Percentiles rank a stretch among this genome's conserved stretches.
Evolutionary conservation across 2,888 invertebrate genomes (phyloP).

Genomic region (Hyalella azteca): DNA sequence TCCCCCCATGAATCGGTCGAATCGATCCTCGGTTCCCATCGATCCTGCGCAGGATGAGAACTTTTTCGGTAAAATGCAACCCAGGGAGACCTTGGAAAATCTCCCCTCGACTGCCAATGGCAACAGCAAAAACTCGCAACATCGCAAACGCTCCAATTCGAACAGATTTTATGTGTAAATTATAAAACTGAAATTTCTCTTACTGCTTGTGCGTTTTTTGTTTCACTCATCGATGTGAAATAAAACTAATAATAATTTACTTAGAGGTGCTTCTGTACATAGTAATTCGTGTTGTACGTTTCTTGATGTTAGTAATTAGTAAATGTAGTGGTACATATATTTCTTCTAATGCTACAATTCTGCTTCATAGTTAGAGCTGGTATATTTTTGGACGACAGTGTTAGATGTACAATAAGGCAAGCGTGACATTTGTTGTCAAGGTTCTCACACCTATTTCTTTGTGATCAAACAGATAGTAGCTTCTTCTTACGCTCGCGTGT

Average conservation of each 20-base stretch:
- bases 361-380: constrained; percentile 26
- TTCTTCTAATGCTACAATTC: constrained; percentile 14
- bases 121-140: not conserved
- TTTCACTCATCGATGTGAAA: not conserved
- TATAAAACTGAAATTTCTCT: not conserved
- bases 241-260: not conserved
- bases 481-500: too few species aligned
- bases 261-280: constrained; percentile 28
- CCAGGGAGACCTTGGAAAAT: constrained; percentile 1
- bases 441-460: not conserved
- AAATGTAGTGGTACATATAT: not conserved
- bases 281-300: constrained; percentile 9
- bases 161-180: constrained; percentile 38
- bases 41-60: not conserved
- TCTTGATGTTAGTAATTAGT: not conserved
- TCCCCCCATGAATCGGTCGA: not conserved
- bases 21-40: not conserved
- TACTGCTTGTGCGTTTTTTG: not conserved
- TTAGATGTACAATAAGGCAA: not conserved
- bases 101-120: not conserved
- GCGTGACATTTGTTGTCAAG: not conserved
- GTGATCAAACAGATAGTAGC: not conserved
- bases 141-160: not conserved
- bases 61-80: not conserved
- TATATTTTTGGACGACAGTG: constrained; percentile 31